These are phyloP conservation scores for Virgularia gustaviana DNA, from an alignment of 92 coral and sea anemone genomes.

Conservation along the genomic window DNA sequence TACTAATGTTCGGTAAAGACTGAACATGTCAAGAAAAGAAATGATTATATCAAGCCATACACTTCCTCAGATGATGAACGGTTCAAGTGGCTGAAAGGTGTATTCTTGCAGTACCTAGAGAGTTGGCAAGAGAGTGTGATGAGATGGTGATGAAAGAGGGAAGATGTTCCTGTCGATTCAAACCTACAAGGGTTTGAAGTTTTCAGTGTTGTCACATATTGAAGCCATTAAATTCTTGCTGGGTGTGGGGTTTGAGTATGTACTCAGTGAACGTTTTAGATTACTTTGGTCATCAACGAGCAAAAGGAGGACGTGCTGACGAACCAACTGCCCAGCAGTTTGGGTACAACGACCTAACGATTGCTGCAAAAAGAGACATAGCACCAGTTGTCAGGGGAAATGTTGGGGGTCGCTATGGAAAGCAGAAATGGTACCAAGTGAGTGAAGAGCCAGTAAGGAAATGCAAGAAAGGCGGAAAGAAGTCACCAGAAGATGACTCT, in stretches of 20 bases:
- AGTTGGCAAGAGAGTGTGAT: neutral
- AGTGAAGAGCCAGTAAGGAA: conserved; percentile 49
- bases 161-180: conserved; percentile 45
- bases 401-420: conserved; percentile 45
- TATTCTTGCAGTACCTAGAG: conserved; percentile 18
- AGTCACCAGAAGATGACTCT: too few relatives aligned
- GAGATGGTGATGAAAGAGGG: conserved; percentile 45
- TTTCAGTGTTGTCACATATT: conserved; percentile 6
- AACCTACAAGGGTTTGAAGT: conserved; percentile 2
- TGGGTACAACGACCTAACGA: conserved; percentile 27
- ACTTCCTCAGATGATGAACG: conserved; percentile 60
- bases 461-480: conserved; percentile 44
- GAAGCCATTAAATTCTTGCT: conserved; percentile 11
- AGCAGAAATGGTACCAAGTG: conserved; percentile 30
- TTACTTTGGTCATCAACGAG: conserved; percentile 27
- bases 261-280: conserved; percentile 5
- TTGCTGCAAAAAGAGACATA: conserved; percentile 8
- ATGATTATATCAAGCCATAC: conserved; percentile 63
- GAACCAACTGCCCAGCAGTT: conserved; percentile 27
- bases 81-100: conserved; percentile 20
- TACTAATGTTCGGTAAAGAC: conserved; percentile 57
- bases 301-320: conserved; percentile 5
- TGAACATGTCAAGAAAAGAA: conserved; percentile 60
- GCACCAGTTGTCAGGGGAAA: conserved; percentile 41
- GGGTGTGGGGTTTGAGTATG: conserved; percentile 12